Evolutionary conservation across 2,888 invertebrate genomes (phyloP), one percentile per base, ranked within the genome.

Genomic region (Leptopilina drosophilae): DNA sequence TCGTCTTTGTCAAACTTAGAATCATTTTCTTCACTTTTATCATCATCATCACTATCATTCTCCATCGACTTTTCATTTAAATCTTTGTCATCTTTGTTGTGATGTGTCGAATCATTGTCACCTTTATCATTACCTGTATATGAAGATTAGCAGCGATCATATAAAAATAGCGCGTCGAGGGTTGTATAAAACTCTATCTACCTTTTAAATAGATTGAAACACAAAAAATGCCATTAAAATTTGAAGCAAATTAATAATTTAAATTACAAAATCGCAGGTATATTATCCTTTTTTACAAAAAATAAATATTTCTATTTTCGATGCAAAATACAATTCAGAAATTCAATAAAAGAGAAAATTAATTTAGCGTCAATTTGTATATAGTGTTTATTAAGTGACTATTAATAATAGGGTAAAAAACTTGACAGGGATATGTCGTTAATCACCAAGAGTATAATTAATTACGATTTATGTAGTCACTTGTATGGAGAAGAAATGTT

Each of bases 11-110:
- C 88, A 53, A 90, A 87, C 53, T 91, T 88, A 14, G 91, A 88
- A 42, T 91, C 88, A n/a, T 94, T 93, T 91, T 94, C 93, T 92
- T 94, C 93, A 92, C 94, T 93, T 92, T 94, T 93, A 92, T 93
- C 93, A 92, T 93, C 93, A 33, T 89, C 85, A 56, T 94, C 93
- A 6, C 94, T 93, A 82, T 33, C 33, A 33, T 93, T 92, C 78
- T 93, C 92, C 81, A 93, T 92, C 78, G 93, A 92, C 0, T 93
- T 92, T 1, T 93, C 92, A 9, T 93, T 92, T 11, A 93, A 91
- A 26, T 93, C 92, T 83, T 91, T 92, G 84, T 91, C 90, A 8
- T 92, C 89, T 40, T 93, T 91, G 1, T 92, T 91, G 26, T 92
- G 90, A 20, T 92, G 91, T 20, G 92, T 91, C 26, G 92, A 91